Evolutionary conservation across 2,113 vertebrate species (phyloP).

Genomic region (Greenwoodochromis staneri): DNA sequence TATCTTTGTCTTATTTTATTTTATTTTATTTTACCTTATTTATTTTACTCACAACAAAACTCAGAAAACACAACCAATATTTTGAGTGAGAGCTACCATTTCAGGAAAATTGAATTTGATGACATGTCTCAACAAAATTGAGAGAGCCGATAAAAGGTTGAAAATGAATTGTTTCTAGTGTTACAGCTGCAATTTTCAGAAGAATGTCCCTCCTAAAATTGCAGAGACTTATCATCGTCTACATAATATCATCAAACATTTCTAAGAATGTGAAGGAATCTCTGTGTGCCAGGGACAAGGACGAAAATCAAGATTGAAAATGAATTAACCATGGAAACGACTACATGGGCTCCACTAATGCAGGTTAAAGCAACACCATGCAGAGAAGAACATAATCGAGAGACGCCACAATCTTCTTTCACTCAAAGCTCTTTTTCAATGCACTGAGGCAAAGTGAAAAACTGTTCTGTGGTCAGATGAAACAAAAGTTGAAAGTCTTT

Average conservation of each 20-base stretch:
- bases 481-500: not conserved
- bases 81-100: not conserved
- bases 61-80: not conserved
- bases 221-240: not conserved
- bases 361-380: not conserved
- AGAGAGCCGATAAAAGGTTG: not conserved
- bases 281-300: not conserved
- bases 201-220: not conserved
- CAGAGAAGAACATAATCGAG: not conserved
- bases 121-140: not conserved
- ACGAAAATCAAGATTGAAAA: not conserved
- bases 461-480: not conserved
- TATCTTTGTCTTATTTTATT: not conserved
- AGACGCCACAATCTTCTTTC: not conserved
- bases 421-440: not conserved
- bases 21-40: rapidly evolving
- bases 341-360: not conserved
- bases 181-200: not conserved
- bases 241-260: not conserved
- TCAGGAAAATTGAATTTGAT: not conserved
- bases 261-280: not conserved
- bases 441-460: not conserved
- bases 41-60: not conserved
- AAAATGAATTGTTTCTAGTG: not conserved
- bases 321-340: not conserved